Conservation (phyloP, 2,113 vertebrate genomes). For the Chloropsis cyanopogon region DNA sequence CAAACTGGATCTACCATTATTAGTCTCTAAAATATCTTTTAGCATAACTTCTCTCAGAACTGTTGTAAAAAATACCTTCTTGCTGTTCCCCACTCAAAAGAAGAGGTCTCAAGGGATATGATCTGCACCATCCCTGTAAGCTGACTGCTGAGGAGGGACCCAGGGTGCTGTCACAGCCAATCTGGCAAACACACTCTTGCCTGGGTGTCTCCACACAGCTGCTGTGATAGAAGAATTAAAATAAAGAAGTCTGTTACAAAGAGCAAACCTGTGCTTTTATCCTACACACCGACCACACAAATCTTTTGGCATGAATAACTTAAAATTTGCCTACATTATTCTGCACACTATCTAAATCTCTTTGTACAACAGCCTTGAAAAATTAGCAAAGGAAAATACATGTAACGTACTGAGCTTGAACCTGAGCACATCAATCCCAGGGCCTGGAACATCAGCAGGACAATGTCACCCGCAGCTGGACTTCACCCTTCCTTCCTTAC, state of each 20-base stretch:
- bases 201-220: background rate
- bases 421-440: background rate
- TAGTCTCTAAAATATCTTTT: background rate
- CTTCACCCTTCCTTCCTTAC: background rate
- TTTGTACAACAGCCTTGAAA: background rate
- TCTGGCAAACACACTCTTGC: rapidly evolving
- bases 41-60: background rate
- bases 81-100: background rate
- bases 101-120: background rate
- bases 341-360: background rate
- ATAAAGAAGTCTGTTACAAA: background rate
- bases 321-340: background rate
- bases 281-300: background rate
- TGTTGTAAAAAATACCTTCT: background rate
- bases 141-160: background rate
- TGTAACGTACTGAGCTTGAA: background rate
- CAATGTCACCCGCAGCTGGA: background rate
- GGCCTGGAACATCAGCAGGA: background rate
- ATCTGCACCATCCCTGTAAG: background rate
- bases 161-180: background rate
- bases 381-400: background rate
- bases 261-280: background rate
- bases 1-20: background rate
- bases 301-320: background rate
- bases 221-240: background rate